These are phyloP conservation scores for Drosophila tsacasi DNA, from an alignment of 1,140 invertebrate species.

Conservation along the genomic window DNA sequence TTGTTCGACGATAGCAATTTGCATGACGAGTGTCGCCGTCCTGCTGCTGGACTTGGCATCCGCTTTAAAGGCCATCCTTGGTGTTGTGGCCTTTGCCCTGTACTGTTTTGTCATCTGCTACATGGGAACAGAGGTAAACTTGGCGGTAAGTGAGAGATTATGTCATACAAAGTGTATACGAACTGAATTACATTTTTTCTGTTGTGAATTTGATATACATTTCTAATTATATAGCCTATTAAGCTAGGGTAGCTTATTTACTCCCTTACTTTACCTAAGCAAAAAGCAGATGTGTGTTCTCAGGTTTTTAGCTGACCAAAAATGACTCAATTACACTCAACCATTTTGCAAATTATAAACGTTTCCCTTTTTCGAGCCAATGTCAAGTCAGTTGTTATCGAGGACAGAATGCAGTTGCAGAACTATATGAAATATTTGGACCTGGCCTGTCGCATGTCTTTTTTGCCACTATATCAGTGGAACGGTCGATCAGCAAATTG, in stretches of 20 bases:
- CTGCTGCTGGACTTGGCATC: constrained; percentile 54
- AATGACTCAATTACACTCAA: neutral
- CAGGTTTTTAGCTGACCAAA: neutral
- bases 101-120: constrained; percentile 57
- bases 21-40: constrained; percentile 66
- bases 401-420: constrained; percentile 29
- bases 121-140: constrained; percentile 47
- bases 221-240: neutral
- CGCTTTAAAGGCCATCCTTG: constrained; percentile 55
- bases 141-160: constrained; percentile 36
- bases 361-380: neutral
- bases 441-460: constrained; percentile 22
- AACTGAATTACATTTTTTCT: too few relatives aligned
- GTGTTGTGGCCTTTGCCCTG: constrained; percentile 49
- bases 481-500: neutral
- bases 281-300: constrained; percentile 9
- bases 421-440: constrained; percentile 50
- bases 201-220: too few relatives aligned
- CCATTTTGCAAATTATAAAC: neutral
- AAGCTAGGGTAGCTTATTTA: too few relatives aligned
- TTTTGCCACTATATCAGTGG: constrained; percentile 39
- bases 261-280: too few relatives aligned
- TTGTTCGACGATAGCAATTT: constrained; percentile 70
- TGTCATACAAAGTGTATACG: neutral
- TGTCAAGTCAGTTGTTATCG: neutral